Evolutionary conservation across 1,140 invertebrate genomes (phyloP), one percentile per base, ranked within the genome.

Genomic region (Drosophila cardini): DNA sequence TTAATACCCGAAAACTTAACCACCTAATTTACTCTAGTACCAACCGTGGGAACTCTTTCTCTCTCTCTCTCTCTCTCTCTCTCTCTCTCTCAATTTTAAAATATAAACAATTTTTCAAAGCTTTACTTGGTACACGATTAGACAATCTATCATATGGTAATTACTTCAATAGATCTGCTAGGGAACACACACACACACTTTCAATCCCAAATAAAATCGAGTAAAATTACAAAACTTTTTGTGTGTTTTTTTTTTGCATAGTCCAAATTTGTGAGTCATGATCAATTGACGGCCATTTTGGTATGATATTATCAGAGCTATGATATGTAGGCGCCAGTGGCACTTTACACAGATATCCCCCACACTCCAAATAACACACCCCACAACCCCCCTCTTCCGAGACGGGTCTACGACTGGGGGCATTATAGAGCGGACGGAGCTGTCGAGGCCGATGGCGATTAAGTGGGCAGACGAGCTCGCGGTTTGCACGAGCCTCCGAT

Each of bases 261-360:
- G 40, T 30, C 32, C 6, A 55, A 55, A 16, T 16, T 32, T 15
- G 43, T 84, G 80, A 83, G 32, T 83, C 80, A 83, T 52, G 32
- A 16, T 40, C 32, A 43, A 50, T 53, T 10, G 64, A 30, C 80
- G 70, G 75, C 82, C 83, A 82, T 76, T 78, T 85, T 78, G 63
- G 46, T 78, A 56, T 72, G 78, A 85, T 85, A 85, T 85, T 87
- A 85, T 85, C 82, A 72, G 45, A 70, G 72, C 21, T 78, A 69
- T 87, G 71, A 73, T 87, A 85, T 87, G 83, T 67, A 85, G 82
- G 82, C 82, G 82, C 82, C 82, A 85, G 58, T 78, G 79, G 83
- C 82, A 85, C 83, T 85, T 85, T 85, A 87, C 67, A 53, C 65
- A 85, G 83, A 85, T 87, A 82, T 83, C 82, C 80, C 72, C 70